Evolutionary conservation across 2,113 vertebrate species (phyloP).

Genomic region (Oncorhynchus gorbuscha): DNA sequence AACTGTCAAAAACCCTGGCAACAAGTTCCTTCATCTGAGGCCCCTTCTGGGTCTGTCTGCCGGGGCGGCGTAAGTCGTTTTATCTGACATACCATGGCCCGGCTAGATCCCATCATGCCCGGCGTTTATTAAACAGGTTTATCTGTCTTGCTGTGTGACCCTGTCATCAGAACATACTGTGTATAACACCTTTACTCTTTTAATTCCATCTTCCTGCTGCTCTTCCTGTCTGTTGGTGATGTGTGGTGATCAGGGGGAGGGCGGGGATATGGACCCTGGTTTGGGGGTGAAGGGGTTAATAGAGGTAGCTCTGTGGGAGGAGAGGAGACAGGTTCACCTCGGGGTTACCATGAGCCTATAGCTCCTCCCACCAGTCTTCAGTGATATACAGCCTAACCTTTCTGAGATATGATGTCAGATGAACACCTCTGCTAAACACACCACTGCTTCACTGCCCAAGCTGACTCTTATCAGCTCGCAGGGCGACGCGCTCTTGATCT

Average conservation of each 20-base stretch:
- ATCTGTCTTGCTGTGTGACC: slow-evolving; percentile 30
- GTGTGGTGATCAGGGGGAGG: background rate
- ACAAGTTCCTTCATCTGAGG: slow-evolving; percentile 39
- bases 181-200: background rate
- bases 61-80: slow-evolving; percentile 41
- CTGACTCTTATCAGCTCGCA: background rate
- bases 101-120: slow-evolving; percentile 35
- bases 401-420: too few species aligned
- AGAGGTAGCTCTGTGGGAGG: too few species aligned
- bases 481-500: background rate
- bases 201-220: background rate
- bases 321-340: too few species aligned
- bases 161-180: slow-evolving; percentile 18
- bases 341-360: too few species aligned
- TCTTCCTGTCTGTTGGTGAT: too few species aligned
- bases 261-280: too few species aligned
- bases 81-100: slow-evolving; percentile 31
- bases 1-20: slow-evolving; percentile 49
- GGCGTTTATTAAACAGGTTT: slow-evolving; percentile 55
- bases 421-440: background rate
- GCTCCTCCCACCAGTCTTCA: too few species aligned
- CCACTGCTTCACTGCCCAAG: background rate
- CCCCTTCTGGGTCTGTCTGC: slow-evolving; percentile 18
- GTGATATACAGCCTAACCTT: too few species aligned
- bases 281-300: too few species aligned